phyloP scores from a whole-genome alignment of 2,797 vertebrate species.

The Crax fasciolata region DNA sequence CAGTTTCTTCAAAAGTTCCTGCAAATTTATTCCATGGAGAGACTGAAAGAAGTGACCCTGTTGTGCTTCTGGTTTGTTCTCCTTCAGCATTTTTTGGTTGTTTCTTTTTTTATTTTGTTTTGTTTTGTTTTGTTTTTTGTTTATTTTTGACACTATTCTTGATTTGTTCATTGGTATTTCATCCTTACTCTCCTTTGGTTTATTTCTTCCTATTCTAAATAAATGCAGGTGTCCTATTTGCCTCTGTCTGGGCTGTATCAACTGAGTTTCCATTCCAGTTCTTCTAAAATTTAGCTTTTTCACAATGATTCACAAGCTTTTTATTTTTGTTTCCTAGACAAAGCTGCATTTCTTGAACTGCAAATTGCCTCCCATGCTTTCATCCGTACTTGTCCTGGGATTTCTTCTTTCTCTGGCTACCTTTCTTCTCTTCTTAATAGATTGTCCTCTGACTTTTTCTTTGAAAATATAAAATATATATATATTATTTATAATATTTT shows the following conservation, averaged over 20 bases:
- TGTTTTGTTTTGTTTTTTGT: not conserved
- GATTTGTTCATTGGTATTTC: not conserved
- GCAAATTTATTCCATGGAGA: not conserved
- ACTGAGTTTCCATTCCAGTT: not conserved
- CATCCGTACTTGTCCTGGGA: not conserved
- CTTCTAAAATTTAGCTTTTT: slow-evolving; percentile 6
- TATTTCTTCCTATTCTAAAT: not conserved
- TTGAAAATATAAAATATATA: not conserved
- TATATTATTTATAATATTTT: no score
- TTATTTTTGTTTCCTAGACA: not conserved
- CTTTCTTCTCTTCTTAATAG: not conserved
- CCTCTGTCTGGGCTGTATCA: not conserved
- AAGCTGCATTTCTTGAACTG: not conserved
- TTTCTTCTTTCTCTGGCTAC: not conserved
- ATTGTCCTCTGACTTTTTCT: not conserved
- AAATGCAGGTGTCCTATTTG: not conserved
- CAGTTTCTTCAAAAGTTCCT: not conserved
- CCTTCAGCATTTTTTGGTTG: not conserved
- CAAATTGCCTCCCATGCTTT: not conserved
- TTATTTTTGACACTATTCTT: not conserved
- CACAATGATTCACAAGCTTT: not conserved
- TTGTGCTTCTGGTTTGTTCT: not conserved
- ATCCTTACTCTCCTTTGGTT: not conserved
- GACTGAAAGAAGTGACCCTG: not conserved
- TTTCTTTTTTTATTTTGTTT: not conserved